Evolutionary conservation across 2,113 vertebrate genomes (phyloP).

Genomic region (Nesospiza acunhae): DNA sequence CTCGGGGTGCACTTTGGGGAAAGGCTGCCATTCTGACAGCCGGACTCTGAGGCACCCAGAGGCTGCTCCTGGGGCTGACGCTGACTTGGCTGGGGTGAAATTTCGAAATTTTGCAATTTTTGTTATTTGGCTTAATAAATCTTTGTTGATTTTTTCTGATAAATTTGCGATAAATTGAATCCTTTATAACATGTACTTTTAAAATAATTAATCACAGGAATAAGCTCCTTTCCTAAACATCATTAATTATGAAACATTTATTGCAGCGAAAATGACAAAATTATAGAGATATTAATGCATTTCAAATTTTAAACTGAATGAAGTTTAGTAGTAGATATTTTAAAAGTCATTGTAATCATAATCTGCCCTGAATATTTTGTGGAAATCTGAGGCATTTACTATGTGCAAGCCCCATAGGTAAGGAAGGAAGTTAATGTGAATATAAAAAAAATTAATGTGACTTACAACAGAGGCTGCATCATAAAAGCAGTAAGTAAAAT

Average conservation of each 20-base stretch:
- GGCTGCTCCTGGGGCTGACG: too few relatives aligned
- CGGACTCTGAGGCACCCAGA: too few relatives aligned
- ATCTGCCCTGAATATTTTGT: slow-evolving; percentile 83
- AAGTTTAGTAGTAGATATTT: slow-evolving; percentile 77
- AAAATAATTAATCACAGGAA: slow-evolving; percentile 69
- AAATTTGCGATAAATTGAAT: too few relatives aligned
- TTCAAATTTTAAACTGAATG: slow-evolving; percentile 82
- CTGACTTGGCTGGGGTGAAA: too few relatives aligned
- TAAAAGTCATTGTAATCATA: slow-evolving; percentile 77
- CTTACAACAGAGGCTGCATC: slow-evolving; percentile 74
- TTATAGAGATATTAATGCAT: slow-evolving; percentile 77
- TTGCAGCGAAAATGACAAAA: slow-evolving; percentile 74
- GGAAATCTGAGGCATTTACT: slow-evolving; percentile 80
- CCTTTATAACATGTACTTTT: too few relatives aligned
- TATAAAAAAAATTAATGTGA: slow-evolving; percentile 78
- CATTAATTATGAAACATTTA: slow-evolving; percentile 72
- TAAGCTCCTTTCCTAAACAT: slow-evolving; percentile 64
- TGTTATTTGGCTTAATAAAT: too few relatives aligned
- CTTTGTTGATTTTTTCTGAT: too few relatives aligned
- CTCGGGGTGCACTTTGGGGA: too few relatives aligned
- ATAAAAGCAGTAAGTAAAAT: slow-evolving; percentile 82
- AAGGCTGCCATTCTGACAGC: too few relatives aligned
- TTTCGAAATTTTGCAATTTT: too few relatives aligned
- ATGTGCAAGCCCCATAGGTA: slow-evolving; percentile 67
- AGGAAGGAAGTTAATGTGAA: slow-evolving; percentile 74